These are phyloP conservation scores for Hydropotes inermis DNA, from an alignment of 2,113 vertebrate genomes.

Conservation along the genomic window DNA sequence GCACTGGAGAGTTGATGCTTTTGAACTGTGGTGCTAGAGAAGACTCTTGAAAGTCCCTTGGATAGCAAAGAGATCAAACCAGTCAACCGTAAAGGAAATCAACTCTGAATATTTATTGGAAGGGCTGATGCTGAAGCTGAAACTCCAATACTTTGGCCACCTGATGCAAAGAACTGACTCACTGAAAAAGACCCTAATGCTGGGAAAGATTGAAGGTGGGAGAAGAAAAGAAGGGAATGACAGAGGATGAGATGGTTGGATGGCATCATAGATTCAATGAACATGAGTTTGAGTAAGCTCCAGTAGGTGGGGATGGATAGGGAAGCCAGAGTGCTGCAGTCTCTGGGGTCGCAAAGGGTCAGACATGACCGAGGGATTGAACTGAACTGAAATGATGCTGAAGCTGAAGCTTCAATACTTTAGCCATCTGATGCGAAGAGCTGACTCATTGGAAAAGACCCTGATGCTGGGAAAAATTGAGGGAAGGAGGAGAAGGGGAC, in stretches of 20 bases:
- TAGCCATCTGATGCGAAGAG: not conserved
- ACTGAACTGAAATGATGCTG: not conserved
- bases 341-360: not conserved
- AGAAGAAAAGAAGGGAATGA: not conserved
- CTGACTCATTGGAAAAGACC: not conserved
- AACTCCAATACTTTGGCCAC: not conserved
- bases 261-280: not conserved
- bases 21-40: not conserved
- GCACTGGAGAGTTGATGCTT: not conserved
- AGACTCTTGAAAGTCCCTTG: not conserved
- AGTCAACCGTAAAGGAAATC: not conserved
- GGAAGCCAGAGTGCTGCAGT: not conserved
- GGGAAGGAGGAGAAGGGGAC: not conserved
- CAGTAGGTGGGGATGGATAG: not conserved
- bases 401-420: not conserved
- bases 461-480: not conserved
- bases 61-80: not conserved
- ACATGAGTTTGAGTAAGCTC: not conserved
- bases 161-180: not conserved
- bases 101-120: not conserved
- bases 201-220: not conserved
- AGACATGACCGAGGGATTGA: not conserved
- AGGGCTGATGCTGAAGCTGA: not conserved
- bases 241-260: not conserved
- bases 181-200: not conserved